These are phyloP conservation scores for Oreotrochilus melanogaster DNA, from an alignment of 2,113 vertebrate genomes.

Conservation along the genomic window DNA sequence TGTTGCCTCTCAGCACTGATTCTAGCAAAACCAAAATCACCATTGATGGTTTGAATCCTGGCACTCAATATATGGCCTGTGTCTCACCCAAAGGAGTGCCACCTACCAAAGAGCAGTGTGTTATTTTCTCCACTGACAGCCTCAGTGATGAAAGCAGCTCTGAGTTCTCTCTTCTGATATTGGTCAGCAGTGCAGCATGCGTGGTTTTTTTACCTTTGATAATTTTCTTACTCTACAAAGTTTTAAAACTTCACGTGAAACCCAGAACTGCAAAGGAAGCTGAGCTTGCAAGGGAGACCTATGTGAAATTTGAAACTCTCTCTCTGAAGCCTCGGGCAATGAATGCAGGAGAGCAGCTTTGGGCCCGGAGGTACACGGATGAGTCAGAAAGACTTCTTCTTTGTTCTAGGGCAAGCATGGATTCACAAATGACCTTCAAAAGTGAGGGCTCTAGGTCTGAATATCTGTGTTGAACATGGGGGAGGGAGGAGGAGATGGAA, in stretches of 20 bases:
- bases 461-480: conserved; percentile 82
- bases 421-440: conserved; percentile 90
- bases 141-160: conserved; percentile 51
- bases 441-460: conserved; percentile 86
- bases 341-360: conserved; percentile 83
- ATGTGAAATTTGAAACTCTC: conserved; percentile 93
- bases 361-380: conserved; percentile 83
- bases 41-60: conserved; percentile 85
- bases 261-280: conserved; percentile 71
- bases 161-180: conserved; percentile 76
- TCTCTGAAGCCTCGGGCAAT: conserved; percentile 85
- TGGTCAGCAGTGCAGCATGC: conserved; percentile 83
- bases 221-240: conserved; percentile 90
- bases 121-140: conserved; percentile 87
- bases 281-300: conserved; percentile 91
- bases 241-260: conserved; percentile 84
- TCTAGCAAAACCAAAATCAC: conserved; percentile 85
- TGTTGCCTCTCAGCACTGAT: conserved; percentile 82
- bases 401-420: conserved; percentile 89
- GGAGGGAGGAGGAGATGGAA: not conserved
- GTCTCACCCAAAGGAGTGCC: conserved; percentile 83
- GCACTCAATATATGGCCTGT: conserved; percentile 89
- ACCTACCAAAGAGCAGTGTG: conserved; percentile 87
- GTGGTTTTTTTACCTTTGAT: conserved; percentile 84
- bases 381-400: conserved; percentile 91